phyloP scores from a whole-genome alignment of 1,140 invertebrate genomes.

The Cryptotermes secundus region DNA sequence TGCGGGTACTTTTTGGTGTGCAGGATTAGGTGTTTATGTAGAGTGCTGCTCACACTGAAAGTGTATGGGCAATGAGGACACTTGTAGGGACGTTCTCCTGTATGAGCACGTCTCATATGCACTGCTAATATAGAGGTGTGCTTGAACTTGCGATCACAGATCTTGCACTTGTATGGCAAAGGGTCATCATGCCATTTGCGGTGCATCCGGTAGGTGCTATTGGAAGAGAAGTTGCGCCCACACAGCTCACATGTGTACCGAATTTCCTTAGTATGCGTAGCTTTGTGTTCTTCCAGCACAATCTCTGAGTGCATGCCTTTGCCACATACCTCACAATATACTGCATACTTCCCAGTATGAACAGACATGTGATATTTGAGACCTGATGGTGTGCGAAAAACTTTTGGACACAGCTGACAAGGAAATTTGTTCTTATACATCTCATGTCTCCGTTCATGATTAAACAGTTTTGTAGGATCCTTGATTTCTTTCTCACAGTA shows the following conservation, averaged over 20 bases:
- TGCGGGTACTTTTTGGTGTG: constrained; percentile 36
- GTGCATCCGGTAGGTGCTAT: constrained; percentile 35
- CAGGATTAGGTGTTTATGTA: constrained; percentile 36
- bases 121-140: constrained; percentile 35
- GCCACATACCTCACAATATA: constrained; percentile 34
- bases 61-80: constrained; percentile 34
- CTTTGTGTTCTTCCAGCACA: constrained; percentile 34
- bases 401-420: constrained; percentile 30
- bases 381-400: constrained; percentile 32
- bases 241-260: constrained; percentile 35
- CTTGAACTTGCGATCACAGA: constrained; percentile 33
- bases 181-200: constrained; percentile 36
- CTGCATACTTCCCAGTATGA: constrained; percentile 35
- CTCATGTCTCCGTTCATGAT: constrained; percentile 34
- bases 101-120: constrained; percentile 34
- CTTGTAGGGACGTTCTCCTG: constrained; percentile 37
- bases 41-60: constrained; percentile 34
- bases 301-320: constrained; percentile 34
- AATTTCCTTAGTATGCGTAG: constrained; percentile 35
- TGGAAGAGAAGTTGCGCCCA: constrained; percentile 35
- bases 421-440: constrained; percentile 26
- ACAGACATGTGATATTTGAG: constrained; percentile 35
- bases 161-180: constrained; percentile 35
- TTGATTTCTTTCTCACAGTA: constrained; percentile 34
- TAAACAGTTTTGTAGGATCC: constrained; percentile 27